Evolutionary conservation across 2,797 vertebrate species (phyloP), one percentile per base, ranked within the genome.

Genomic region (Varecia variegata): DNA sequence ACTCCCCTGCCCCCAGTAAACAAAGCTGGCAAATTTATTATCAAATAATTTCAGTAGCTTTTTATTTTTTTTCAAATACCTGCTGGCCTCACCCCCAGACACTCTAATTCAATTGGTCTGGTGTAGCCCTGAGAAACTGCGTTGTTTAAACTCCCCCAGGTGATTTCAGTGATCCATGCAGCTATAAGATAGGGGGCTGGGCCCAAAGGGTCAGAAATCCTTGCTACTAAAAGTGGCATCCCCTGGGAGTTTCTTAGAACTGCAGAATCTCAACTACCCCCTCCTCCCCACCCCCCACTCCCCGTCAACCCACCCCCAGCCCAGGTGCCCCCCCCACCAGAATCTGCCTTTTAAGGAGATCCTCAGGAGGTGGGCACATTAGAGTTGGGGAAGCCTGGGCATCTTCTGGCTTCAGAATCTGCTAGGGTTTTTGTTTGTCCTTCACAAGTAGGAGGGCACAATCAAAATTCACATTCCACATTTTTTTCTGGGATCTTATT

Each of bases 21-120:
- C 32, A 96, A 96, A 97, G 67, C 73, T 93, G 76, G 60, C 70
- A 96, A 50, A 88, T 95, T 85, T 93, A 97, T 65, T 58, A 74
- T 45, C 50, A 80, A 88, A 73, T 68, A 35, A 76, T 21, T 73
- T 91, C 67, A 47, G 56, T 47, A 71, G 80, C 32, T 71, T 81
- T 68, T 43, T 62, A 71, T 2, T 47, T 25, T 40, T 2, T 38
- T 21, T 23, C 17, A 87, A 71, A 89, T 38, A 84, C 23, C 47
- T 97, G 43, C 32, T 3, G 35, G 77, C 35, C 45, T 92, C 17
- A 67, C 62, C 56, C 89, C 88, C 14, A 73, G 38, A 71, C 62
- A 84, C 35, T 90, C 47, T 80, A 85, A 84, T 38, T 84, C 54
- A 62, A 38, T 82, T 38, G 10, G 40, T 92, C 65, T 81, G n/a